Evolutionary conservation across 2,113 vertebrate species (phyloP).

Genomic region (Lampris incognitus): DNA sequence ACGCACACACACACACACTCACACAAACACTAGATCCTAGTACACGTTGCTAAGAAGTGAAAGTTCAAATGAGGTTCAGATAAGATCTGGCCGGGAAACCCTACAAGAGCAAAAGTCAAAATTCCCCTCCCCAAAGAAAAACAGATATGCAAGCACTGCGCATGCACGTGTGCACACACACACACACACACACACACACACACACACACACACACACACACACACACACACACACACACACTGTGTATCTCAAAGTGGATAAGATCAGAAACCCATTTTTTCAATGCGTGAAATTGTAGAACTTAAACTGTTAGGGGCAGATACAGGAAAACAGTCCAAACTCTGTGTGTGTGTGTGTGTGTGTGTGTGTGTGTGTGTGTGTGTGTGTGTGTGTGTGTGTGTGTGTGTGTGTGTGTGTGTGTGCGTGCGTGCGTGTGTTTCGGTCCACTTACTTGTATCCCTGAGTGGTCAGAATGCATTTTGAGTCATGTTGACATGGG

Average conservation of each 20-base stretch:
- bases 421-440: too few relatives aligned
- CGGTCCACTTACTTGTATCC: conserved; percentile 91
- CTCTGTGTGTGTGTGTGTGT: neutral
- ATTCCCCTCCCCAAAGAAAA: conserved; percentile 14
- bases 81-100: conserved; percentile 28
- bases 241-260: conserved; percentile 7
- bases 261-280: conserved; percentile 41
- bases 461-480: conserved; percentile 91
- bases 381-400: conserved; percentile 33
- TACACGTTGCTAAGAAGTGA: neutral
- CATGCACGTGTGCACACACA: conserved; percentile 86
- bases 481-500: conserved; percentile 95
- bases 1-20: neutral
- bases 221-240: conserved; percentile 12
- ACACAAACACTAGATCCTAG: neutral
- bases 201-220: conserved; percentile 6
- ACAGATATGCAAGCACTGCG: conserved; percentile 1
- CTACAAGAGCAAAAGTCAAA: conserved; percentile 12
- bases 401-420: conserved; percentile 23
- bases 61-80: conserved; percentile 25
- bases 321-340: conserved; percentile 18
- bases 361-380: conserved; percentile 18
- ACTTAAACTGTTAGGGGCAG: conserved; percentile 16
- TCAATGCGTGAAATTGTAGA: conserved; percentile 21
- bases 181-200: conserved; percentile 32